Base-by-base conservation (phyloP, 1,140 invertebrate species). In the Euwallacea fornicatus region DNA sequence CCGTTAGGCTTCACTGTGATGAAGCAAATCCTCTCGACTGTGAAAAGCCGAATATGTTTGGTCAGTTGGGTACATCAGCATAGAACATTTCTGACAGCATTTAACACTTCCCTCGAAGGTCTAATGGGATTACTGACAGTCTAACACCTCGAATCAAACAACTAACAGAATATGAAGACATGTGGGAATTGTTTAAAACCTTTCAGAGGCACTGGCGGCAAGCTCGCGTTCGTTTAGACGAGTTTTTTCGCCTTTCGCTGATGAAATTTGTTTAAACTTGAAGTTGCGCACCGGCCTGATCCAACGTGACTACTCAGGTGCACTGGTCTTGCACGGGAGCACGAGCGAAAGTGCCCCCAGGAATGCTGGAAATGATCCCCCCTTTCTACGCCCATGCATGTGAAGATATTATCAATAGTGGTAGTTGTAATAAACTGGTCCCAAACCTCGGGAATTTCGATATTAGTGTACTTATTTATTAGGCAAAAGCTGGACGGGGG, bases 401-500 rank as follows among this genome's bases (percentile, higher is more conserved):
- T 15, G 42, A 54, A 62, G 67, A 69, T 69, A 7, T 46, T 69
- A 69, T 69, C 66, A 55, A 42, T n/a, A 44, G 11, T 21, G 42
- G 42, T 33, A 62, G 55, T 69, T 41, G 59, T 42, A 15, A 53
- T 63, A 69, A 63, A 63, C 67, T 63, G 55, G 67, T 47, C 60
- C 60, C 33, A 13, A 21, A 69, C 59, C 69, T 71, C 15, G 62
- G 21, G 69, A 65, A 71, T 71, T 71, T 65, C 61, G 69, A 71
- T 71, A 71, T 71, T 71, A 71, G 64, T 71, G 69, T 71, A 65
- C 69, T 64, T 71, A 71, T 71, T 71, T 71, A 71, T 71, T 71
- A 65, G 69, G 69, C 69, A 71, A 71, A 71, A 71, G 58, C 69
- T 71, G 62, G 62, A 71, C 61, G 43, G 68, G 68, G 61, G 41